phyloP scores from a whole-genome alignment of 2,888 invertebrate species.

The Macroteleia sp. region DNA sequence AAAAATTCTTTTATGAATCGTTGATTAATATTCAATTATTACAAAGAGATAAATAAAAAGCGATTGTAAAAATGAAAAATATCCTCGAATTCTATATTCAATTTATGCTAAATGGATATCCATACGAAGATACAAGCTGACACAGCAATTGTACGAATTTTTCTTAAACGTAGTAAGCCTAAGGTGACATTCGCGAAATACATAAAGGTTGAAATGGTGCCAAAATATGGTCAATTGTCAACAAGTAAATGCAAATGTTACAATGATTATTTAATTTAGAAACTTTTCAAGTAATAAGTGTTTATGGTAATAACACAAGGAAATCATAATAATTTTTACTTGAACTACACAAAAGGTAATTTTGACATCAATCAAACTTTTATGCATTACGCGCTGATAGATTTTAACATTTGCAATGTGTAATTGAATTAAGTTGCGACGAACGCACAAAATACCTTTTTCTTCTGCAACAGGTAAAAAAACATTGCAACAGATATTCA shows the following conservation, averaged over 20 bases:
- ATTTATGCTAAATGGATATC: slow-evolving; percentile 16
- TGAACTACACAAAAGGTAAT: too few species aligned
- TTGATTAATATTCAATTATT: slow-evolving; percentile 9
- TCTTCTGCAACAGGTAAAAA: too few species aligned
- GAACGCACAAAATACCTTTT: slow-evolving; percentile 28
- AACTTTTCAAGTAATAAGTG: background rate
- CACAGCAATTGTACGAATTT: slow-evolving; percentile 1
- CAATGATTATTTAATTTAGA: background rate
- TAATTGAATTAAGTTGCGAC: slow-evolving; percentile 19
- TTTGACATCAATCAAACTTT: slow-evolving; percentile 7
- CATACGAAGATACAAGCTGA: background rate
- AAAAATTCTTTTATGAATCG: too few species aligned
- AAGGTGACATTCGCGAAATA: background rate
- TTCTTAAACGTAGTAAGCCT: slow-evolving; percentile 1
- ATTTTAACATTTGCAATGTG: background rate
- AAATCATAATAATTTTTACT: background rate
- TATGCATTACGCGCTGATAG: background rate
- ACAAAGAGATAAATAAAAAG: background rate
- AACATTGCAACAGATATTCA: too few species aligned
- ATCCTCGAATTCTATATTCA: background rate
- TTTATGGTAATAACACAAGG: background rate
- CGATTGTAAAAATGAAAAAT: background rate
- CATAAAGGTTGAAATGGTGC: background rate
- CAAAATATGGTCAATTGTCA: background rate
- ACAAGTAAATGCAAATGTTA: background rate